Percentiles rank a stretch among this genome's conserved stretches.
These are phyloP conservation scores for Argentina silus DNA, from an alignment of 2,797 vertebrate genomes.

Conservation along the genomic window DNA sequence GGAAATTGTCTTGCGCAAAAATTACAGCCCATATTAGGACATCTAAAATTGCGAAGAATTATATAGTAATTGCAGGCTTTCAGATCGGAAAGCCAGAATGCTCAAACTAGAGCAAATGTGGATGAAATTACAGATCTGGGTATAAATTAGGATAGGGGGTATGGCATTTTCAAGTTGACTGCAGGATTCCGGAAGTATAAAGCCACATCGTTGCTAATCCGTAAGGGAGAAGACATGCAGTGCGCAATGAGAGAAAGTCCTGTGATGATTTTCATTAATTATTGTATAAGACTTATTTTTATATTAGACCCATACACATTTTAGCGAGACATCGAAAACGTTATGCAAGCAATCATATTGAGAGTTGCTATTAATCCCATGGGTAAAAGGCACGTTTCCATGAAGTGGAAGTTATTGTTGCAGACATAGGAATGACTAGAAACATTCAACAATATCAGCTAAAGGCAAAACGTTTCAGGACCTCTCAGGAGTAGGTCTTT, in stretches of 20 bases:
- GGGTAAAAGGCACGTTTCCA: background rate
- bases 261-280: slow-evolving; percentile 10
- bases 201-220: slow-evolving; percentile 75
- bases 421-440: background rate
- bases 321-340: background rate
- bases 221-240: slow-evolving; percentile 77
- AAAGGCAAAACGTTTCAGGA: background rate
- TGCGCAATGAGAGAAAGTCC: slow-evolving; percentile 6
- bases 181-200: slow-evolving; percentile 90
- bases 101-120: slow-evolving; percentile 99
- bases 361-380: background rate
- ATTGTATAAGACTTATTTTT: background rate
- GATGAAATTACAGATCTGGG: slow-evolving; percentile 99
- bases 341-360: background rate
- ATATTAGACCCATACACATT: background rate
- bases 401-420: background rate
- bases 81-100: slow-evolving; percentile 98
- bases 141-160: slow-evolving; percentile 97
- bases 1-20: slow-evolving; percentile 99
- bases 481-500: slow-evolving; percentile 62
- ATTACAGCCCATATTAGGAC: slow-evolving; percentile 99
- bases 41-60: slow-evolving; percentile 99
- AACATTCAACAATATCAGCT: background rate
- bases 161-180: slow-evolving; percentile 98
- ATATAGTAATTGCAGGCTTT: slow-evolving; percentile 99